A percentile compares a stretch with the other conserved stretches of the same genome.
phyloP scores from a whole-genome alignment of 1,140 invertebrate species.

The Drosophila takahashii region DNA sequence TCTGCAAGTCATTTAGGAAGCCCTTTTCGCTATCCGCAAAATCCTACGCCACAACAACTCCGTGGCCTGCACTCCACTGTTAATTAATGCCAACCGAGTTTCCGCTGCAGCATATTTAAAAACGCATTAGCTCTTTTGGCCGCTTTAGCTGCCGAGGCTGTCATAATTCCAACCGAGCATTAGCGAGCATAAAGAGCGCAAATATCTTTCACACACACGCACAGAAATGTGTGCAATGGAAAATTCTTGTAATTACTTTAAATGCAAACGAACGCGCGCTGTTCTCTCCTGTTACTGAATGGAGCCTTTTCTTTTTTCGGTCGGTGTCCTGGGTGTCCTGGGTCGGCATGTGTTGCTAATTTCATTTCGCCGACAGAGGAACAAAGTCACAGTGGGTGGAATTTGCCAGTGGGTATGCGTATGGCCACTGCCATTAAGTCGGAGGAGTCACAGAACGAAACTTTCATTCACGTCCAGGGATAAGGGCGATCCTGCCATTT shows the following conservation, averaged over 20 bases:
- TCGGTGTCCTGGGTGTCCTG: slow-evolving; percentile 29
- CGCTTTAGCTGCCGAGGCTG: slow-evolving; percentile 37
- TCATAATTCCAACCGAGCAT: slow-evolving; percentile 59
- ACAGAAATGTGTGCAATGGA: slow-evolving; percentile 12
- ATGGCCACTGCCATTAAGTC: slow-evolving; percentile 59
- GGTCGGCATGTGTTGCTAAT: slow-evolving; percentile 74
- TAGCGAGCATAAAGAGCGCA: neutral
- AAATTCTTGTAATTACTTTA: slow-evolving; percentile 71
- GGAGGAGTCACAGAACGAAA: slow-evolving; percentile 57
- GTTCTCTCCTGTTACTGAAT: slow-evolving; percentile 10
- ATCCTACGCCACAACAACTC: slow-evolving; percentile 37
- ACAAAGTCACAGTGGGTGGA: slow-evolving; percentile 38
- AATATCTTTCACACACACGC: slow-evolving; percentile 13
- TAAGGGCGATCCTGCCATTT: slow-evolving; percentile 4
- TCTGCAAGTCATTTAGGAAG: slow-evolving; percentile 27
- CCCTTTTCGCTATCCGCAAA: slow-evolving; percentile 6
- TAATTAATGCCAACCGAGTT: slow-evolving; percentile 73
- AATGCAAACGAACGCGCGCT: slow-evolving; percentile 49
- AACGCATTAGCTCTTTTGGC: slow-evolving; percentile 70
- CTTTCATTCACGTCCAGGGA: slow-evolving; percentile 53
- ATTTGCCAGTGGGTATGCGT: slow-evolving; percentile 15
- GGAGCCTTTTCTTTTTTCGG: slow-evolving; percentile 2
- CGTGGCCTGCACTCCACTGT: slow-evolving; percentile 48
- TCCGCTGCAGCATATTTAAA: slow-evolving; percentile 79
- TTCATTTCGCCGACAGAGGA: slow-evolving; percentile 52